These are phyloP conservation scores for Eumacrocentrus americanus DNA, from an alignment of 2,888 invertebrate genomes.

Conservation along the genomic window DNA sequence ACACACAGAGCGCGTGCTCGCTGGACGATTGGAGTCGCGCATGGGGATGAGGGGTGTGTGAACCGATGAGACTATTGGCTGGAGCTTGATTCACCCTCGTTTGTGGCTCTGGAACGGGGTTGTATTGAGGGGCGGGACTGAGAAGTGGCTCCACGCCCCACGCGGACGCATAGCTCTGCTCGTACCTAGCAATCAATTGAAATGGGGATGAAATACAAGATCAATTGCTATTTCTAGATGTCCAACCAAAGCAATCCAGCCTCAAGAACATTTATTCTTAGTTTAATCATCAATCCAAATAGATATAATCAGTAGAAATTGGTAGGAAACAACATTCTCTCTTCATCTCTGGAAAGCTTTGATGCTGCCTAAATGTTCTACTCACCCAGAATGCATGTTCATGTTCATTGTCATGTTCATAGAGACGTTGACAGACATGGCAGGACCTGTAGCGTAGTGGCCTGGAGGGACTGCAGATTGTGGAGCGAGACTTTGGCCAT, in stretches of 20 bases:
- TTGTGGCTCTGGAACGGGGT: slow-evolving; percentile 53
- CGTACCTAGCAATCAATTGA: slow-evolving; percentile 49
- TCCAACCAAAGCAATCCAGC: not conserved
- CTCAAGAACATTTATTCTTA: too few species aligned
- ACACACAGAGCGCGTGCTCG: slow-evolving; percentile 63
- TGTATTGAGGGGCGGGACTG: slow-evolving; percentile 61
- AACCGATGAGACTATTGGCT: slow-evolving; percentile 59
- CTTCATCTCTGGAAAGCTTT: slow-evolving; percentile 1
- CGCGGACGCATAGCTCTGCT: slow-evolving; percentile 58
- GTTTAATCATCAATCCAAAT: too few species aligned
- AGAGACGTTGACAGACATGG: slow-evolving; percentile 95
- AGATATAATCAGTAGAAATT: too few species aligned
- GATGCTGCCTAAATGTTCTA: slow-evolving; percentile 1
- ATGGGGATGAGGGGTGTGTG: slow-evolving; percentile 48
- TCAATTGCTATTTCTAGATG: not conserved
- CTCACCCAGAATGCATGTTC: slow-evolving; percentile 60
- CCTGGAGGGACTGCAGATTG: slow-evolving; percentile 60
- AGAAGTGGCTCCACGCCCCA: slow-evolving; percentile 60
- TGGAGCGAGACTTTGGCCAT: slow-evolving; percentile 53
- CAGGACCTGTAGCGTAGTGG: slow-evolving; percentile 69
- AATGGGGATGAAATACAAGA: slow-evolving; percentile 22
- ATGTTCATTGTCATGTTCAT: slow-evolving; percentile 98
- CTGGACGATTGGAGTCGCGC: slow-evolving; percentile 46
- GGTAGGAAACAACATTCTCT: too few species aligned
- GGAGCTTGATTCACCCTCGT: slow-evolving; percentile 58